A percentile compares a stretch with the other conserved stretches of the same genome.
Conservation (phyloP, 2,113 vertebrate genomes). For the Stigmatopora argus region DNA sequence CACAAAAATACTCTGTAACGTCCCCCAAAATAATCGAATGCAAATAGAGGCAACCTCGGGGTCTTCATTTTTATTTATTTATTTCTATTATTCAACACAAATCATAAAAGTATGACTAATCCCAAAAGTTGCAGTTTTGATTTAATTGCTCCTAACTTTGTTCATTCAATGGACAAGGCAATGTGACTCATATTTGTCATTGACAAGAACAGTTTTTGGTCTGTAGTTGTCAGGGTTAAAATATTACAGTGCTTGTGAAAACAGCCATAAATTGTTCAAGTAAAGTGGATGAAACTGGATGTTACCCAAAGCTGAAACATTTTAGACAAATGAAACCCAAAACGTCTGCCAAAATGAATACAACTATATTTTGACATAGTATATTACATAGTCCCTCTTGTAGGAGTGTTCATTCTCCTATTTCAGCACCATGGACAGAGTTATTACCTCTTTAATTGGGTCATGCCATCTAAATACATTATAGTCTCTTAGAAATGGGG, state of each 20-base stretch:
- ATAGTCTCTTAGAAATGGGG: not conserved
- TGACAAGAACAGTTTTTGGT: conserved; percentile 16
- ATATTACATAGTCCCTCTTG: conserved; percentile 13
- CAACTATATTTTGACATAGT: conserved; percentile 28
- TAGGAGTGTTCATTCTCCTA: conserved; percentile 21
- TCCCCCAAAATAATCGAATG: too few species aligned
- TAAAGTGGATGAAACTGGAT: conserved; percentile 60
- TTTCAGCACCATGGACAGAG: conserved; percentile 21
- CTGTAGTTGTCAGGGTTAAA: conserved; percentile 8
- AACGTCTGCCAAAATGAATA: conserved; percentile 32
- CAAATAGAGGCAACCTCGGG: not conserved
- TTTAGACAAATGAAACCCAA: conserved; percentile 56
- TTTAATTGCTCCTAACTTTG: not conserved
- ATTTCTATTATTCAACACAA: not conserved
- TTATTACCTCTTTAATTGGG: conserved; percentile 13
- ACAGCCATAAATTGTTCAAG: conserved; percentile 30
- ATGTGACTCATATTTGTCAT: conserved; percentile 23
- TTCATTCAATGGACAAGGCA: not conserved
- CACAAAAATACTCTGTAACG: too few species aligned
- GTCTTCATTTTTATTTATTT: too few species aligned
- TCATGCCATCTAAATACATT: conserved; percentile 6
- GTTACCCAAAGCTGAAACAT: conserved; percentile 38
- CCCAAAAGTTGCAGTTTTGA: not conserved
- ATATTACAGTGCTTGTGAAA: conserved; percentile 2
- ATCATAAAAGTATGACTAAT: not conserved